Percentiles rank a stretch among this genome's conserved stretches.
Conservation (phyloP, 2,888 invertebrate genomes). For the Cosmia trapezina region DNA sequence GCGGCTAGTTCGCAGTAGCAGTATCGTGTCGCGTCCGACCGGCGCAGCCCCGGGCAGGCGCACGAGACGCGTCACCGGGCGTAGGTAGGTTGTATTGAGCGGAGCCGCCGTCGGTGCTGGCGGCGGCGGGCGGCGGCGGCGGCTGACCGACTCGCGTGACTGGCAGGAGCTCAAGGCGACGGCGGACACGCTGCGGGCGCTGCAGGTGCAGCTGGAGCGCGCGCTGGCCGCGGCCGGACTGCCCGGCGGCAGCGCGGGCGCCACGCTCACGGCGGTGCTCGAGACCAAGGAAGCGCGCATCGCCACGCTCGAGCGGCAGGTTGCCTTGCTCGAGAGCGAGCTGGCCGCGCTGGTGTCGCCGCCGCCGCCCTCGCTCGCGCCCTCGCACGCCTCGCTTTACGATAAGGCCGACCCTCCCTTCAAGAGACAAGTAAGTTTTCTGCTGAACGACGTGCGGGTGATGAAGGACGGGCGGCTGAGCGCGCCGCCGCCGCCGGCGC, state of each 20-base stretch:
- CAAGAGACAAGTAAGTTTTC: constrained; percentile 96
- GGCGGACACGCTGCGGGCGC: constrained; percentile 95
- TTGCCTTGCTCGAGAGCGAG: constrained; percentile 95
- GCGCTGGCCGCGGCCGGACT: constrained; percentile 92
- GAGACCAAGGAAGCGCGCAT: constrained; percentile 97
- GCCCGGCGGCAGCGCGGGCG: constrained; percentile 90
- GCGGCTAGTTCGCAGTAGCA: constrained; percentile 64
- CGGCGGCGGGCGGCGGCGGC: constrained; percentile 82
- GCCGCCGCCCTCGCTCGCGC: constrained; percentile 89
- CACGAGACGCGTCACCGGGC: constrained; percentile 77
- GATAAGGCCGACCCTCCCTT: constrained; percentile 92
- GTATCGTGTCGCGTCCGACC: constrained; percentile 62
- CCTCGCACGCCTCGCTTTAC: constrained; percentile 91
- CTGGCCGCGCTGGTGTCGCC: constrained; percentile 89
- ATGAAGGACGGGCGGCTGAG: constrained; percentile 92
- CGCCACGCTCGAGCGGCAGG: constrained; percentile 96
- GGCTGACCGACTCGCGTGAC: constrained; percentile 83
- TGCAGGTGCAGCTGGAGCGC: constrained; percentile 95
- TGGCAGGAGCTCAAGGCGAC: constrained; percentile 95
- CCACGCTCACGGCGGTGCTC: constrained; percentile 94
- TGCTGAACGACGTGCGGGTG: constrained; percentile 95
- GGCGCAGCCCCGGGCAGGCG: constrained; percentile 78
- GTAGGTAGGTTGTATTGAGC: constrained; percentile 77
- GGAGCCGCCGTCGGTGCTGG: constrained; percentile 75
- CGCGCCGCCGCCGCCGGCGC: constrained; percentile 81